Conservation (phyloP, 1,140 invertebrate species). For the Pachyrhynchus sulphureomaculatus region DNA sequence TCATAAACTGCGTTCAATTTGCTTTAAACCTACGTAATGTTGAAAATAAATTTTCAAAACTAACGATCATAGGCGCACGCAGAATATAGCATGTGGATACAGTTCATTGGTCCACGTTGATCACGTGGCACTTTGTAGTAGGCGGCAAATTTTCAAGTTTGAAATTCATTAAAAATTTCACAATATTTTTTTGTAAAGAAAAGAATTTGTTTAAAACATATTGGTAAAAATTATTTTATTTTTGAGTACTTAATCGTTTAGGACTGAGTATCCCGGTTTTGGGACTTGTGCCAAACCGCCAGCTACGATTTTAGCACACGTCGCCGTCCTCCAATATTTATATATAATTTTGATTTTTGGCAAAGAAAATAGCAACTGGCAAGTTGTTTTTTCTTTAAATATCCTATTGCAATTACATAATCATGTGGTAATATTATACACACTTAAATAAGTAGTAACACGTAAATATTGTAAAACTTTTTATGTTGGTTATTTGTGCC, state of each 20-base stretch:
- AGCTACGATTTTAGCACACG: constrained; percentile 72
- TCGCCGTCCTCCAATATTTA: constrained; percentile 63
- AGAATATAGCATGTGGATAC: constrained; percentile 54
- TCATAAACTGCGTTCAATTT: no score
- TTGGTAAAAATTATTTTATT: constrained; percentile 40
- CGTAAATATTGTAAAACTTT: no score
- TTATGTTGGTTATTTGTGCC: no score
- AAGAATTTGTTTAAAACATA: neutral
- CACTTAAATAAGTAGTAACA: no score
- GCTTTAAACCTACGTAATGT: neutral
- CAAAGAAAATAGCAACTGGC: constrained; percentile 53
- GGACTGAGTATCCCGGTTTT: constrained; percentile 48
- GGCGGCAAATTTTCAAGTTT: constrained; percentile 12
- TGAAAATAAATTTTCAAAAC: neutral
- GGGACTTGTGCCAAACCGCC: constrained; percentile 58
- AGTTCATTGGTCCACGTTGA: constrained; percentile 53
- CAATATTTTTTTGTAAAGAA: constrained; percentile 1
- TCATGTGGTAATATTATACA: no score
- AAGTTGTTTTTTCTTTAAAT: constrained; percentile 3
- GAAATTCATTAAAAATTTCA: constrained; percentile 10
- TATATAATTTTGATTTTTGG: constrained; percentile 56
- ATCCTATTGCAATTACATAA: neutral
- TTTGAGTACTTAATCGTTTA: constrained; percentile 25
- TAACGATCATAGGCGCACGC: neutral
- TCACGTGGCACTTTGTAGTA: constrained; percentile 29